Base-by-base conservation (phyloP, 2,113 vertebrate species). In the Pedionomus torquatus region DNA sequence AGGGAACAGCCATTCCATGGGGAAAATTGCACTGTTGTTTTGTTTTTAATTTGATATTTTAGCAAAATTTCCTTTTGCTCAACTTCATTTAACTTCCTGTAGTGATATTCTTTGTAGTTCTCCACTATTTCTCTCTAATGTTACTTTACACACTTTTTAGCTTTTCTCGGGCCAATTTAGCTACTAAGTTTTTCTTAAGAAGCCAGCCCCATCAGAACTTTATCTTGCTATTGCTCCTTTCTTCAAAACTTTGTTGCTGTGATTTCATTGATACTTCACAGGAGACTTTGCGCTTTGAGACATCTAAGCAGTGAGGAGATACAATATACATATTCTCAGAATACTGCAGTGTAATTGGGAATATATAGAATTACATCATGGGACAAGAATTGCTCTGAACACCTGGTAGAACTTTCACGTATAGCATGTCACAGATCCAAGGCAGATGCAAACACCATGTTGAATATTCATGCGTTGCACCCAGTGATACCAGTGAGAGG, bases 401-500 rank as follows among this genome's bases (percentile, higher is more conserved):
- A 64, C 1, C 3, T 55, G 55, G 17, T 14, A 49, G 70, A 41
- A 7, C 12, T 5, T 5, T 64, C 21, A 28, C 52, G 0, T 4
- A 31, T 43, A 57, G 10, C 10, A 4, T 7, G 35, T 43, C 70
- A 46, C 23, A 90, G 57, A 52, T 21, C 28, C 1, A 3, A 72
- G 33, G 26, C 30, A 65, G 13, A 19, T 77, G 48, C 44, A 35
- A 43, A 26, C 14, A n/a, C 13, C 28, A 0, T 33, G 24, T 33
- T 80, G 30, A 75, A 35, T 76, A 69, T 72, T 83, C 30, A 41
- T 41, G 7, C 39, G 17, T 26, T 46, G 23, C n/a, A 51, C 11
- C 57, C 17, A 30, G n/a, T 60, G 46, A 35, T 48, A 49, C 11
- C 13, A n/a, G 1, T 13, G 17, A 58, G 52, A 65, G 12, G 17